Evolutionary conservation across 2,797 vertebrate species (phyloP).

Genomic region (Gephyroberyx darwinii): DNA sequence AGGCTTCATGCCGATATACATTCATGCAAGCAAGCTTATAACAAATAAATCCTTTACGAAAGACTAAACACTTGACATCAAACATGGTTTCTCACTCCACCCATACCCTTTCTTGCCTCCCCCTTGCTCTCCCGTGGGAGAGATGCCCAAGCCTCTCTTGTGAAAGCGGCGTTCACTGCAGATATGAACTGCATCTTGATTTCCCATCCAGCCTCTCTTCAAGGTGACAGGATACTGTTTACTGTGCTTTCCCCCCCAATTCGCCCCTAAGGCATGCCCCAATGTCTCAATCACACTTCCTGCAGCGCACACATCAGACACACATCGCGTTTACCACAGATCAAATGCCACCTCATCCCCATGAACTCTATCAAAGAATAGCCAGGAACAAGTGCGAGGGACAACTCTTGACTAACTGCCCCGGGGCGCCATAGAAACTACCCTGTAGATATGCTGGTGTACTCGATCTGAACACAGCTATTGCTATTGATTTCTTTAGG

Average conservation of each 20-base stretch:
- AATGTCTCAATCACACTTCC: conserved; percentile 39
- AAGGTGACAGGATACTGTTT: conserved; percentile 69
- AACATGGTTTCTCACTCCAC: not conserved
- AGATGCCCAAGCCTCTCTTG: conserved; percentile 60
- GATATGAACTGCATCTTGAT: conserved; percentile 57
- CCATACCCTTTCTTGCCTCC: conserved; percentile 24
- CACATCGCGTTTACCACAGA: conserved; percentile 41
- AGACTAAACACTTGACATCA: too few species aligned
- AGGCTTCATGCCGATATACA: too few species aligned
- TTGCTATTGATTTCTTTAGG: not conserved
- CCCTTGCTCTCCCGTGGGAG: conserved; percentile 46
- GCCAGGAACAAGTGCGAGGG: conserved; percentile 29
- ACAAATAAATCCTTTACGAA: too few species aligned
- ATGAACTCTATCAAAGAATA: conserved; percentile 64
- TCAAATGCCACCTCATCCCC: conserved; percentile 64
- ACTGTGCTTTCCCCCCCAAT: conserved; percentile 40
- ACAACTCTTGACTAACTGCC: conserved; percentile 37
- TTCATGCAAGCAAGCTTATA: too few species aligned
- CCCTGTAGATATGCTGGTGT: conserved; percentile 22
- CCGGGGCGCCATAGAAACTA: conserved; percentile 28
- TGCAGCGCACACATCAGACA: conserved; percentile 43
- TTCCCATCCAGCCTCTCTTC: conserved; percentile 52
- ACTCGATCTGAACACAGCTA: not conserved
- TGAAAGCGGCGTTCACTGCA: conserved; percentile 67
- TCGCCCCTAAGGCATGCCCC: conserved; percentile 56